Evolutionary conservation across 1,140 invertebrate species (phyloP).

Genomic region (Drosophila leontia): DNA sequence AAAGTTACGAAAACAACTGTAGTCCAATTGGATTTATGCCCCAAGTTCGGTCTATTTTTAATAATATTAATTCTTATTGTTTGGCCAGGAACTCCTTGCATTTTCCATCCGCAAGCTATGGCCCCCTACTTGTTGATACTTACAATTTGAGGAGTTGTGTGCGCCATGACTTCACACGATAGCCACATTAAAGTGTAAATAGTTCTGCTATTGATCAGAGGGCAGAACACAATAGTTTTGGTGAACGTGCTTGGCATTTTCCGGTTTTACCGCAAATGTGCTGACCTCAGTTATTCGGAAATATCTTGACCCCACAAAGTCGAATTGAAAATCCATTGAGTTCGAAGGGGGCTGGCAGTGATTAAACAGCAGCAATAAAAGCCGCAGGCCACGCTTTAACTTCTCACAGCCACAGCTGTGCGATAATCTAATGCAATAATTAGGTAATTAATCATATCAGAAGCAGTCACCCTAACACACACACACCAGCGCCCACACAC

Average conservation of each 20-base stretch:
- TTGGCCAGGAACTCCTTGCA: neutral
- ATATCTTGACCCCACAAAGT: constrained; percentile 12
- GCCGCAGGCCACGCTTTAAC: constrained; percentile 49
- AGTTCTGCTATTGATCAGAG: constrained; percentile 54
- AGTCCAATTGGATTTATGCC: constrained; percentile 57
- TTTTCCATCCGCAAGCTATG: constrained; percentile 1
- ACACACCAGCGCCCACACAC: constrained; percentile 1
- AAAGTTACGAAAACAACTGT: constrained; percentile 15
- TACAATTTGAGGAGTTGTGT: neutral
- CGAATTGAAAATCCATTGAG: constrained; percentile 48
- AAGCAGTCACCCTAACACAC: constrained; percentile 21
- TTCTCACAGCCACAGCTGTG: constrained; percentile 51
- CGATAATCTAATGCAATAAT: constrained; percentile 74
- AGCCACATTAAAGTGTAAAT: constrained; percentile 58
- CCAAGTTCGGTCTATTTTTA: constrained; percentile 50
- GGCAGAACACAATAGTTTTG: constrained; percentile 26
- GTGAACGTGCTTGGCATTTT: constrained; percentile 47
- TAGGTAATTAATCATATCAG: constrained; percentile 76
- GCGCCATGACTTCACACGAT: constrained; percentile 3
- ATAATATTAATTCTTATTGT: constrained; percentile 45
- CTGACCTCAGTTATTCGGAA: constrained; percentile 30
- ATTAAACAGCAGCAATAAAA: constrained; percentile 59
- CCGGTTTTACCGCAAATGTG: constrained; percentile 26
- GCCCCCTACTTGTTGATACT: constrained; percentile 35
- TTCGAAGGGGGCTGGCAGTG: constrained; percentile 13